Evolutionary conservation across 2,888 invertebrate species (phyloP).

Genomic region (Eupithecia inturbata): DNA sequence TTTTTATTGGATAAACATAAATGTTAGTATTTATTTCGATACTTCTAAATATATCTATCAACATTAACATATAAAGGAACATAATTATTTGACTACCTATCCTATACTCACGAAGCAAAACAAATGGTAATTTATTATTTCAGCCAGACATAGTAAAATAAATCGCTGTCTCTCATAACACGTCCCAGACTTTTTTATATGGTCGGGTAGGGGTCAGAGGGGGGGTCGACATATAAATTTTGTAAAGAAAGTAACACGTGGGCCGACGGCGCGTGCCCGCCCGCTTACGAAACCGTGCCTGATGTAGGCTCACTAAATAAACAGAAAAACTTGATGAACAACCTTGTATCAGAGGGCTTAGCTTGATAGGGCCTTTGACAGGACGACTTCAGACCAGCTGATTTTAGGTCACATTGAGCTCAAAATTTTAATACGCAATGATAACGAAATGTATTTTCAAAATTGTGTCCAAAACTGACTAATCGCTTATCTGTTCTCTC

Average conservation of each 20-base stretch:
- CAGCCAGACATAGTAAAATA: neutral
- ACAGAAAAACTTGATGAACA: neutral
- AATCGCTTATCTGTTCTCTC: neutral
- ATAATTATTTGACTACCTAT: no score
- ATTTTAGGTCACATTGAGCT: neutral
- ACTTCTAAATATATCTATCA: no score
- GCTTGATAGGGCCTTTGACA: neutral
- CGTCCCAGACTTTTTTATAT: conserved; percentile 13
- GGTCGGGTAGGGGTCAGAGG: conserved; percentile 54
- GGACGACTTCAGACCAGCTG: neutral
- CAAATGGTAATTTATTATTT: neutral
- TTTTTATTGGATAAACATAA: no score
- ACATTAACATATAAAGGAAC: no score
- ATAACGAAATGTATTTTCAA: neutral
- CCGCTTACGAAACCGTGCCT: conserved; percentile 48
- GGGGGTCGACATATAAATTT: conserved; percentile 65
- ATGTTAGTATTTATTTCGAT: no score
- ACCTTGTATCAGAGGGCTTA: neutral
- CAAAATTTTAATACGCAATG: neutral
- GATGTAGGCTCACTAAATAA: conserved; percentile 11
- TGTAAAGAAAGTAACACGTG: conserved; percentile 73
- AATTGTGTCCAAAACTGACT: neutral
- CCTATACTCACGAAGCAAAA: no score
- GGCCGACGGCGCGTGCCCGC: conserved; percentile 69
- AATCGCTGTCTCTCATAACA: conserved; percentile 13